These are phyloP conservation scores for Arenaria interpres DNA, from an alignment of 2,113 vertebrate genomes.

Conservation along the genomic window DNA sequence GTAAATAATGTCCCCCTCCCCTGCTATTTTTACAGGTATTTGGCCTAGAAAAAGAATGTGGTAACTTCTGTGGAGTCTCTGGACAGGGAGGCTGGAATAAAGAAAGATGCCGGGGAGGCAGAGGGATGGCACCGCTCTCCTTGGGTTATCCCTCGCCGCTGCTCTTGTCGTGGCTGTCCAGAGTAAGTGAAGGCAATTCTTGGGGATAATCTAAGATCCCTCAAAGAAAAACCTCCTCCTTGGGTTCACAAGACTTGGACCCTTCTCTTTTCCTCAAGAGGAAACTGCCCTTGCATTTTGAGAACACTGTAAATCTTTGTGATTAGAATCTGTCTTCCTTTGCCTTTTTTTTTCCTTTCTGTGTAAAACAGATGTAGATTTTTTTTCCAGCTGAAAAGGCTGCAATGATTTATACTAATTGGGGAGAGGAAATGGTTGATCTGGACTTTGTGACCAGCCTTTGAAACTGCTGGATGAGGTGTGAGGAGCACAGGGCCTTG, in stretches of 20 bases:
- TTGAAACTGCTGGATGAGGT: neutral
- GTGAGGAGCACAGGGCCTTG: neutral
- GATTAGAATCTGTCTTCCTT: neutral
- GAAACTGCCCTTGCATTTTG: neutral
- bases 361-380: neutral
- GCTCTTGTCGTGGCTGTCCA: neutral
- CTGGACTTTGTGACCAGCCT: neutral
- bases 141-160: neutral
- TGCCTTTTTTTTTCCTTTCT: neutral
- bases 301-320: neutral
- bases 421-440: neutral
- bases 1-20: neutral
- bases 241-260: neutral
- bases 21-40: neutral
- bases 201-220: neutral
- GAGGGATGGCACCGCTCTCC: accelerated
- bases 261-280: neutral
- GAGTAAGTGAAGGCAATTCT: neutral
- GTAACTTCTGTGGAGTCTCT: neutral
- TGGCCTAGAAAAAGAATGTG: neutral
- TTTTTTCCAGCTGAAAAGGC: neutral
- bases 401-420: accelerated
- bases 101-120: neutral
- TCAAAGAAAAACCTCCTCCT: neutral
- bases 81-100: neutral